phyloP scores from a whole-genome alignment of 2,797 vertebrate genomes.

The Tiaroga cobitis region DNA sequence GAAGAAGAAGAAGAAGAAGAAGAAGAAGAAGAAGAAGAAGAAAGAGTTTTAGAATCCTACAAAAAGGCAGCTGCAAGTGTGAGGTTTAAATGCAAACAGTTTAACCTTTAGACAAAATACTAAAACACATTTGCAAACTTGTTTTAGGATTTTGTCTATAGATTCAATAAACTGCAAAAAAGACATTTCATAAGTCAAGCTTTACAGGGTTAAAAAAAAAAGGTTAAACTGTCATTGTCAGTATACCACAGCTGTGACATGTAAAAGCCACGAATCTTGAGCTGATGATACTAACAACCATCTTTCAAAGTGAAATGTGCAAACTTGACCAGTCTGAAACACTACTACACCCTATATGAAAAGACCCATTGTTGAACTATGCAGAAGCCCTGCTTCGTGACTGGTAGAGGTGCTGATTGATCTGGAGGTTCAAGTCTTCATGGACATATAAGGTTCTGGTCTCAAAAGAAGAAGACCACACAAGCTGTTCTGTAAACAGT shows the following conservation, averaged over 20 bases:
- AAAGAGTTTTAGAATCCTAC: too few relatives aligned
- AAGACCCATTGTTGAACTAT: background rate
- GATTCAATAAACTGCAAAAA: too few relatives aligned
- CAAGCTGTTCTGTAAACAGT: constrained; percentile 57
- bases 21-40: too few relatives aligned
- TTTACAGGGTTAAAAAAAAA: background rate
- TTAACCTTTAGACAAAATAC: too few relatives aligned
- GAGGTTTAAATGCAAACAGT: too few relatives aligned
- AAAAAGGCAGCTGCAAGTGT: too few relatives aligned
- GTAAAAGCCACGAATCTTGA: background rate
- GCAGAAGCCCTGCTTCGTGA: background rate
- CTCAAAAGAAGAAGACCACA: constrained; percentile 58
- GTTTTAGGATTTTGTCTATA: background rate
- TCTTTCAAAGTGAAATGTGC: background rate
- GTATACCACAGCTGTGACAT: background rate
- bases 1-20: too few relatives aligned
- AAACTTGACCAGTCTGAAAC: constrained; percentile 3
- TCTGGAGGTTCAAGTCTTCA: constrained; percentile 50
- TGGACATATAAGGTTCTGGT: constrained; percentile 63
- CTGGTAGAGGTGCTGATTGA: constrained; percentile 41
- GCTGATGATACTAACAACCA: background rate
- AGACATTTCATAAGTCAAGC: background rate
- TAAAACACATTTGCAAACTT: too few relatives aligned
- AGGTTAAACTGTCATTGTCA: background rate
- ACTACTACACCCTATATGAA: constrained; percentile 2